Conservation (phyloP, 2,113 vertebrate species). For the Psittacula cyanocephala region DNA sequence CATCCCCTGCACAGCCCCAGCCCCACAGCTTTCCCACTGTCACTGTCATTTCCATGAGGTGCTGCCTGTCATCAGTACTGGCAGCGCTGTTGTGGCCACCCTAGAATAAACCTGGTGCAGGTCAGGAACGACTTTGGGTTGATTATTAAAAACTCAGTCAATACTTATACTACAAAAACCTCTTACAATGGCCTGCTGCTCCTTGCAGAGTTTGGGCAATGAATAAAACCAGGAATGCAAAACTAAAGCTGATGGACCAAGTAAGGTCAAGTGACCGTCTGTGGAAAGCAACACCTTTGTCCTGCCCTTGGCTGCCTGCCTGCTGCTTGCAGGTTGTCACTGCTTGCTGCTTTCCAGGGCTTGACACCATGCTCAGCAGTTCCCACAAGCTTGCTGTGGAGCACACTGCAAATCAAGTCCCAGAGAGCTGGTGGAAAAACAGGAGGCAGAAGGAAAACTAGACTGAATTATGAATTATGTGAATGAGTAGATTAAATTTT, state of each 20-base stretch:
- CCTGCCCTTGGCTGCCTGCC: not conserved
- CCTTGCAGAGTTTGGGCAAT: not conserved
- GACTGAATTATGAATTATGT: not conserved
- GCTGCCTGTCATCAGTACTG: not conserved
- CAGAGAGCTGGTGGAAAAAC: not conserved
- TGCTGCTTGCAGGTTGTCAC: not conserved
- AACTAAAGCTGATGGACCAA: not conserved
- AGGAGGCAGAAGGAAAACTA: not conserved
- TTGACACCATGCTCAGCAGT: not conserved
- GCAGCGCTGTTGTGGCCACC: fast-evolving
- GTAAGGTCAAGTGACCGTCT: not conserved
- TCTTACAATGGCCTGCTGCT: not conserved
- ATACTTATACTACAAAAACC: not conserved
- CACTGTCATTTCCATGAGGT: not conserved
- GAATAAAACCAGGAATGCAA: not conserved
- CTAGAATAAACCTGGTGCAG: not conserved
- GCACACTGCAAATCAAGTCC: not conserved
- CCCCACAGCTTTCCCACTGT: not conserved
- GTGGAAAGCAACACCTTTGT: not conserved
- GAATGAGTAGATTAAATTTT: not conserved
- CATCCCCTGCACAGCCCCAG: not conserved
- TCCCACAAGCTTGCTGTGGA: not conserved
- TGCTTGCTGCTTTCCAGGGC: not conserved
- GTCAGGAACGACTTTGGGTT: not conserved
- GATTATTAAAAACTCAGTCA: not conserved